phyloP scores from a whole-genome alignment of 2,888 invertebrate species.

The Pocota personata region DNA sequence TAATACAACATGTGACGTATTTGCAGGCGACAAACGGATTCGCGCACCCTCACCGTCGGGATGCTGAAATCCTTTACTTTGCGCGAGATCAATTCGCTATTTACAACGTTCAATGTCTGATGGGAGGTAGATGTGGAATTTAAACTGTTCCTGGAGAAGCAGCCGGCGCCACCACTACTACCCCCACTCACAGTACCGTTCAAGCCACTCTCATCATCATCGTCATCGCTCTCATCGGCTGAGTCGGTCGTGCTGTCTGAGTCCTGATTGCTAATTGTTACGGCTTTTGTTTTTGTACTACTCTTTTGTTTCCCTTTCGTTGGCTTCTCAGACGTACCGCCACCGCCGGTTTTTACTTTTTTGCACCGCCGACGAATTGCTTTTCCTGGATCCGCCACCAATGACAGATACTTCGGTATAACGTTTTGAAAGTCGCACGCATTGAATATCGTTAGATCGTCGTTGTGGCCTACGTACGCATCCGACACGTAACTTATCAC shows the following conservation, averaged over 20 bases:
- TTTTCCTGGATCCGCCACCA: conserved; percentile 81
- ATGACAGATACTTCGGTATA: conserved; percentile 81
- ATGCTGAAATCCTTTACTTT: conserved; percentile 79
- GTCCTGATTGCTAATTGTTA: conserved; percentile 64
- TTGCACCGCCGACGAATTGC: conserved; percentile 77
- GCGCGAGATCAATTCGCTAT: conserved; percentile 79
- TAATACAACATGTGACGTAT: conserved; percentile 79
- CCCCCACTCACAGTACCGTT: conserved; percentile 74
- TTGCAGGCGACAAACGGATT: conserved; percentile 80
- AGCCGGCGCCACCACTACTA: conserved; percentile 19
- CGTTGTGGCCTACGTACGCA: conserved; percentile 80
- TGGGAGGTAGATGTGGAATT: conserved; percentile 75
- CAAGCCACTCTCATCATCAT: conserved; percentile 54
- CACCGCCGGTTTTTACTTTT: conserved; percentile 34
- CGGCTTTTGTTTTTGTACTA: conserved; percentile 52
- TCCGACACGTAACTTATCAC: conserved; percentile 81
- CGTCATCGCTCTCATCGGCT: conserved; percentile 77
- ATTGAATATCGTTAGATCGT: conserved; percentile 81
- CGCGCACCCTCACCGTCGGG: conserved; percentile 80
- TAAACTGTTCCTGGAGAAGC: conserved; percentile 44
- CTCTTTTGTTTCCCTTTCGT: conserved; percentile 38
- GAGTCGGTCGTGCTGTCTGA: conserved; percentile 78
- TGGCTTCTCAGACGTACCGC: conserved; percentile 4
- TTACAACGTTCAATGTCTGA: conserved; percentile 78
- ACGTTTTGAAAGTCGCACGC: conserved; percentile 79